Conservation (phyloP, 1,140 invertebrate genomes). For the Anagrus nilaparvatae region DNA sequence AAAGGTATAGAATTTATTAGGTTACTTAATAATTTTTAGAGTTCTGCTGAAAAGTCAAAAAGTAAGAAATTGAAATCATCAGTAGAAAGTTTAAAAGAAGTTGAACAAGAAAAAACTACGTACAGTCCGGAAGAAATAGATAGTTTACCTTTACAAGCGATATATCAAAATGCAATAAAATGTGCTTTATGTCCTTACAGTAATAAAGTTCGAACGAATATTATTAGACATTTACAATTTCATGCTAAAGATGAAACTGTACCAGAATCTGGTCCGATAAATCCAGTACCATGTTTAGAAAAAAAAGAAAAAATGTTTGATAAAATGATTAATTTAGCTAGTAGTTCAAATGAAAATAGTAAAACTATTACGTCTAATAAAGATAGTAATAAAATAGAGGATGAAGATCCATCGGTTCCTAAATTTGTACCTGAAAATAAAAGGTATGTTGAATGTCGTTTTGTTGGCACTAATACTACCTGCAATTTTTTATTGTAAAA, state of each 20-base stretch:
- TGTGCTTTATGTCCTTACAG: slow-evolving; percentile 58
- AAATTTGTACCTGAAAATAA: slow-evolving; percentile 54
- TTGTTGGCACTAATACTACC: no score
- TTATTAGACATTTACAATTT: slow-evolving; percentile 58
- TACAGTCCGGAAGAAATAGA: slow-evolving; percentile 53
- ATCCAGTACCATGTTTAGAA: slow-evolving; percentile 69
- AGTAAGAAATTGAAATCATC: slow-evolving; percentile 22
- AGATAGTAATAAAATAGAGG: slow-evolving; percentile 20
- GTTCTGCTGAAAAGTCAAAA: slow-evolving; percentile 19
- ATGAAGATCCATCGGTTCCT: slow-evolving; percentile 40
- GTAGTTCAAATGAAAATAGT: slow-evolving; percentile 52
- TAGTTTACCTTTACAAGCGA: slow-evolving; percentile 51
- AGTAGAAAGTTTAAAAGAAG: slow-evolving; percentile 21
- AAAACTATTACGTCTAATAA: no score
- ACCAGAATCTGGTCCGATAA: slow-evolving; percentile 55
- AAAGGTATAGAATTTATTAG: slow-evolving; percentile 11
- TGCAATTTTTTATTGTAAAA: no score
- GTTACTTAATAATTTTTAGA: no score
- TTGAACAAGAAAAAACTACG: slow-evolving; percentile 33
- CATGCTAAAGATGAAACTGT: slow-evolving; percentile 52
- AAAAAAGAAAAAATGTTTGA: slow-evolving; percentile 72
- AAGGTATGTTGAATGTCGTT: slow-evolving; percentile 36
- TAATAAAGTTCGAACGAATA: slow-evolving; percentile 65
- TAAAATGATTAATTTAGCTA: slow-evolving; percentile 72
- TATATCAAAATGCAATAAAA: slow-evolving; percentile 50